Percentiles rank a stretch among this genome's conserved stretches.
phyloP scores from a whole-genome alignment of 2,797 vertebrate species.

The Tachyglossus aculeatus region DNA sequence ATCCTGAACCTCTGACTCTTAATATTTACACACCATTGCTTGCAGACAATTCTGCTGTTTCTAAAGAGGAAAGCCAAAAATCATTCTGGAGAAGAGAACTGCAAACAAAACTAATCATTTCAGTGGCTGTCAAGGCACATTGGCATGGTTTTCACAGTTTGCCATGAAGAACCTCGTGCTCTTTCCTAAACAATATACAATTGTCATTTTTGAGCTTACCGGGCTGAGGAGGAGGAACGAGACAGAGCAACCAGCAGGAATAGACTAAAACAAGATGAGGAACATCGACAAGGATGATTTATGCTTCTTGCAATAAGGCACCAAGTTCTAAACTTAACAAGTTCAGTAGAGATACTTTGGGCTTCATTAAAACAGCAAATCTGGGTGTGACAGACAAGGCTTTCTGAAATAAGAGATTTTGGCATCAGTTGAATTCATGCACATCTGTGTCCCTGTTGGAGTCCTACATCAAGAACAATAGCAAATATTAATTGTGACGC shows the following conservation, averaged over 20 bases:
- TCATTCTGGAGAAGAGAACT: constrained; percentile 37
- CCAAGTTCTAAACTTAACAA: too few species aligned
- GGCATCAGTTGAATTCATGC: too few species aligned
- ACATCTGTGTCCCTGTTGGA: too few species aligned
- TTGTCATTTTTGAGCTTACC: constrained; percentile 29
- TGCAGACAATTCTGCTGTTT: constrained; percentile 53
- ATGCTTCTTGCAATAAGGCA: too few species aligned
- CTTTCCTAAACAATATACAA: constrained; percentile 30
- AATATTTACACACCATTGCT: constrained; percentile 27
- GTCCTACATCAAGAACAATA: too few species aligned
- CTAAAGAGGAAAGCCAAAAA: constrained; percentile 51
- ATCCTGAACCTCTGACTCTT: constrained; percentile 31
- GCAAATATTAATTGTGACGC: too few species aligned
- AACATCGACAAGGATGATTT: neutral
- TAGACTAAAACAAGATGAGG: constrained; percentile 8
- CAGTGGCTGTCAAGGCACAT: constrained; percentile 49
- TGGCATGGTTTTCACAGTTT: constrained; percentile 18
- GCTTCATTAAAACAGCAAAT: too few species aligned
- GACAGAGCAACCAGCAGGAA: neutral
- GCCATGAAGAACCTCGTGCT: constrained; percentile 40
- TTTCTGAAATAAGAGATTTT: too few species aligned
- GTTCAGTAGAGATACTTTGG: too few species aligned
- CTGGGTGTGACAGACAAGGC: too few species aligned
- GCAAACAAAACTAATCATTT: constrained; percentile 21
- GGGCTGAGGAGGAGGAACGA: neutral